These are phyloP conservation scores for Tupaia tana DNA, from an alignment of 2,113 vertebrate species.

Conservation along the genomic window DNA sequence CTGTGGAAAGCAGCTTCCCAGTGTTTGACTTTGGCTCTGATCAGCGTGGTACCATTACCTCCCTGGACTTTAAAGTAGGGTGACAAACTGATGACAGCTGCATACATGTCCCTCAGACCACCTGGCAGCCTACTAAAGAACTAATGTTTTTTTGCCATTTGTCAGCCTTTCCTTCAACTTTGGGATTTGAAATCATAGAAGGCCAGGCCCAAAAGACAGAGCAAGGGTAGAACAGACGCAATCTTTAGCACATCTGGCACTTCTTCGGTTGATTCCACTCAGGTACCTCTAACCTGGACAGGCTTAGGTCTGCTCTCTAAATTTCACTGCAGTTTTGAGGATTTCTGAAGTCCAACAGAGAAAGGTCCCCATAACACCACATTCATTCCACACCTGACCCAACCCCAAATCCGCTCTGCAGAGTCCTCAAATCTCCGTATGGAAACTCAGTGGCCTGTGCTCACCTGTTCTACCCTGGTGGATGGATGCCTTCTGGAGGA, in stretches of 20 bases:
- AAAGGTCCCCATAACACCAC: not conserved
- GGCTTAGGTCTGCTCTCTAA: not conserved
- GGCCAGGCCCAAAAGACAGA: not conserved
- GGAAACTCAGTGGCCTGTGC: not conserved
- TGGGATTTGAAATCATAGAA: not conserved
- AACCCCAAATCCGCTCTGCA: not conserved
- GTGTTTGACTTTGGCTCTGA: not conserved
- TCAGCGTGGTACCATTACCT: not conserved
- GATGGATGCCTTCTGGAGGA: not conserved
- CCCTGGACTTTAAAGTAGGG: constrained; percentile 11
- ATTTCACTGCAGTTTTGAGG: fast-evolving
- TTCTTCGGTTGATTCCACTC: not conserved
- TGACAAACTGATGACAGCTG: not conserved
- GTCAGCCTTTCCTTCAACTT: not conserved
- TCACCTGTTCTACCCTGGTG: not conserved
- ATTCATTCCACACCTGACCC: not conserved
- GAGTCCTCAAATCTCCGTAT: not conserved
- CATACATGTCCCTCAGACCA: not conserved
- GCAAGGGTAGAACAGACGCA: not conserved
- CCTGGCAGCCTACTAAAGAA: not conserved
- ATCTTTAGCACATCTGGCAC: not conserved
- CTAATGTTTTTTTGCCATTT: not conserved
- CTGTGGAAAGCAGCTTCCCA: not conserved
- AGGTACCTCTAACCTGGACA: not conserved
- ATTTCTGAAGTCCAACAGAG: not conserved